These are phyloP conservation scores for Hormiphora californensis DNA, from an alignment of 37 sponge, comb jelly and placozoan species.

Conservation along the genomic window DNA sequence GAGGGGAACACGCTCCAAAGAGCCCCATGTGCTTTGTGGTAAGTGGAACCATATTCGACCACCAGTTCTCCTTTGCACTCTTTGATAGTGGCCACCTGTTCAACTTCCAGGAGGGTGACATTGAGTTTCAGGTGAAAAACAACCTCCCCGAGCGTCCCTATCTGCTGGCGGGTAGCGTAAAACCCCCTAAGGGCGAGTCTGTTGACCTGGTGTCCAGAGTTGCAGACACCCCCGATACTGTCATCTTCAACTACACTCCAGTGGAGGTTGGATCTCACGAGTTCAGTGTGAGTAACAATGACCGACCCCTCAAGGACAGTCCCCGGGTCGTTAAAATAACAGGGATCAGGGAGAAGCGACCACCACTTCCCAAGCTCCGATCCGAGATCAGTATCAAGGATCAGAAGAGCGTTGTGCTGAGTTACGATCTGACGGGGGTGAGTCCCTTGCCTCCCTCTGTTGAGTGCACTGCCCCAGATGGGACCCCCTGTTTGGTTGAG, in stretches of 20 bases:
- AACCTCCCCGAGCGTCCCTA: neutral
- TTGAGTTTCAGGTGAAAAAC: conserved; percentile 43
- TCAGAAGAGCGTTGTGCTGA: neutral
- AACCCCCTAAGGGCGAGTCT: neutral
- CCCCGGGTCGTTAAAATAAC: neutral
- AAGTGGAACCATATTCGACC: neutral
- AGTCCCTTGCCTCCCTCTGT: too few species aligned
- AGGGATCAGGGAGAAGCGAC: neutral
- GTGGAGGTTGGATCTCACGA: conserved; percentile 29
- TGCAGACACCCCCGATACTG: neutral
- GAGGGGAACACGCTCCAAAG: neutral
- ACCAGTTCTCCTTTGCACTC: neutral
- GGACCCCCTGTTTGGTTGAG: too few species aligned
- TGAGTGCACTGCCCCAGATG: too few species aligned
- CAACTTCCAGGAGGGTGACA: neutral
- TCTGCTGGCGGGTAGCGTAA: neutral
- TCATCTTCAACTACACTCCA: neutral
- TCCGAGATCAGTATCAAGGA: neutral
- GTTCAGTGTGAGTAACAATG: conserved; percentile 1
- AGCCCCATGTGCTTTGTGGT: conserved; percentile 26
- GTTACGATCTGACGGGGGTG: neutral
- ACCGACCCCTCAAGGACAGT: neutral
- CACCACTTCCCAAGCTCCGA: neutral
- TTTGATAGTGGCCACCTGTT: neutral
- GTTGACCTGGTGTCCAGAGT: neutral